phyloP scores from a whole-genome alignment of 2,113 vertebrate species.

The Eira barbara region DNA sequence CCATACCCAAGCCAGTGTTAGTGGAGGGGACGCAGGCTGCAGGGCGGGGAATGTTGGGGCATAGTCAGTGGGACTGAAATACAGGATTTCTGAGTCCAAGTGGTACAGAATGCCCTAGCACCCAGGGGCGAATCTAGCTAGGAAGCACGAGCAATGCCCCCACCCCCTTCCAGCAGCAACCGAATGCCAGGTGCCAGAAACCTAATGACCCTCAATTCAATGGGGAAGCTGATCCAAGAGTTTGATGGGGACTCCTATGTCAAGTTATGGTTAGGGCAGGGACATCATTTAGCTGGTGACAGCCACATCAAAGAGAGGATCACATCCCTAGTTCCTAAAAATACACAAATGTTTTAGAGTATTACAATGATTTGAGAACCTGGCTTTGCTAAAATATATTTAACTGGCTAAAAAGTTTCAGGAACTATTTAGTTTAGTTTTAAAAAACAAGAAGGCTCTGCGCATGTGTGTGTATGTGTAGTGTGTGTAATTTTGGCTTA shows the following conservation, averaged over 20 bases:
- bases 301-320: background rate
- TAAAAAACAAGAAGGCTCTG: background rate
- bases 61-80: background rate
- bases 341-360: background rate
- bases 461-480: background rate
- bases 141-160: accelerated
- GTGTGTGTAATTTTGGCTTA: background rate
- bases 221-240: background rate
- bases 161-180: background rate
- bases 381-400: background rate
- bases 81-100: background rate
- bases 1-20: background rate
- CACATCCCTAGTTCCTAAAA: background rate
- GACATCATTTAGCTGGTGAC: background rate
- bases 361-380: background rate
- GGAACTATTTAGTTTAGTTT: background rate
- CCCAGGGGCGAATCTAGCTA: background rate
- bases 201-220: background rate
- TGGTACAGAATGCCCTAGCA: background rate
- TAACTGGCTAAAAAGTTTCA: background rate
- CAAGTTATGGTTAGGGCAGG: background rate
- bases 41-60: background rate
- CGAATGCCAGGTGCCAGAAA: background rate
- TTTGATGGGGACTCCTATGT: background rate
- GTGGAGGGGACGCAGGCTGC: no score